Percentiles rank a stretch among this genome's conserved stretches.
Conservation (phyloP, 2,113 vertebrate species). For the Pteruthius melanotis region DNA sequence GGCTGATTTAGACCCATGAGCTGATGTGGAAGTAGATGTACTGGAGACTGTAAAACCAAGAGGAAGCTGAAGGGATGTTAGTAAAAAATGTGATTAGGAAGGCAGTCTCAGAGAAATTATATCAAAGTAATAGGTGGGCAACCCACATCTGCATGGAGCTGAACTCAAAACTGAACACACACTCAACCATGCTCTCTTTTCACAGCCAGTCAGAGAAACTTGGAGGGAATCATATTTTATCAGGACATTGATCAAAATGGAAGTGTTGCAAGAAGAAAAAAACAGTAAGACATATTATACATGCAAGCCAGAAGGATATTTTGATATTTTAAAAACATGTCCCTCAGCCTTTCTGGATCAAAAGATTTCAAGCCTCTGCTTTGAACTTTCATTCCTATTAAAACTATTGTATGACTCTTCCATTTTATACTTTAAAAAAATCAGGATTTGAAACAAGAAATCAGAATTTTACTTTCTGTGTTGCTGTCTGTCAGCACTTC, state of each 20-base stretch:
- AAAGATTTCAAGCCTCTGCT: neutral
- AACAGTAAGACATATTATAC: neutral
- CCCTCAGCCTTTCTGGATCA: neutral
- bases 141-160: neutral
- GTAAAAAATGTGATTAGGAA: neutral
- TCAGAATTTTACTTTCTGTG: neutral
- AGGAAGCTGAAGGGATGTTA: neutral
- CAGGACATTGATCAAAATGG: neutral
- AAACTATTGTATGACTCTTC: neutral
- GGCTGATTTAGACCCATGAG: neutral
- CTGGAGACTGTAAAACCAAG: neutral
- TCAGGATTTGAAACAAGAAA: neutral
- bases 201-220: neutral
- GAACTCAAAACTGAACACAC: neutral
- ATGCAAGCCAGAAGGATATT: neutral
- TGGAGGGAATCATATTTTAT: neutral
- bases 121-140: accelerated
- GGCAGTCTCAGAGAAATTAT: neutral
- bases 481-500: neutral
- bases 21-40: neutral
- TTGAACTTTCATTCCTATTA: neutral
- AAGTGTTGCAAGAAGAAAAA: neutral
- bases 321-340: neutral
- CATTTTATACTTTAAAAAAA: neutral
- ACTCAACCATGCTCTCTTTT: neutral